Percentiles rank a stretch among this genome's conserved stretches.
Evolutionary conservation across 2,113 vertebrate genomes (phyloP).

Genomic region (Heloderma charlesbogerti): DNA sequence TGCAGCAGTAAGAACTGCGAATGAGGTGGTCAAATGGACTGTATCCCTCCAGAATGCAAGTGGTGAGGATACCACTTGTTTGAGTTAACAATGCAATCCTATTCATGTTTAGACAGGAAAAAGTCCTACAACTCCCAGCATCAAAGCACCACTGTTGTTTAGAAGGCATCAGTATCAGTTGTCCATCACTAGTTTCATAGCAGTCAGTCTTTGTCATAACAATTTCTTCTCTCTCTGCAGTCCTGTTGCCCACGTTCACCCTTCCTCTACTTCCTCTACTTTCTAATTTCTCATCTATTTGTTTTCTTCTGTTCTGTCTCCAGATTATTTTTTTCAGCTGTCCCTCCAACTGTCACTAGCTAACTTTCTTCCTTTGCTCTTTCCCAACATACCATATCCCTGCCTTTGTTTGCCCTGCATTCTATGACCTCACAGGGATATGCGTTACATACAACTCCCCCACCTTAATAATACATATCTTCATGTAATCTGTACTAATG

Average conservation of each 20-base stretch:
- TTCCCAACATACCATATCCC: neutral
- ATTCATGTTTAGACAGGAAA: too few species aligned
- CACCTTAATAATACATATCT: neutral
- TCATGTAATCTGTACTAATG: neutral
- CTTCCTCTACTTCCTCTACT: too few species aligned
- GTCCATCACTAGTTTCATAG: neutral
- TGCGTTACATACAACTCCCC: neutral
- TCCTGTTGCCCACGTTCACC: neutral
- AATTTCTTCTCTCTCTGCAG: neutral
- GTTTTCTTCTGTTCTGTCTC: neutral
- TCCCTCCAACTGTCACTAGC: neutral
- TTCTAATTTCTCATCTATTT: neutral
- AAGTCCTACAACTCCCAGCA: too few species aligned
- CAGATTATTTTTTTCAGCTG: neutral
- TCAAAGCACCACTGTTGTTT: neutral
- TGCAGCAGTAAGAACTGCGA: neutral
- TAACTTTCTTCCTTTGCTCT: neutral
- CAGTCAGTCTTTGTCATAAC: neutral
- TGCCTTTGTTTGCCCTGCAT: neutral
- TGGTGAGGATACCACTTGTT: neutral
- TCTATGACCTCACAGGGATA: neutral
- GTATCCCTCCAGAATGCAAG: neutral
- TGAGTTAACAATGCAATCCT: neutral
- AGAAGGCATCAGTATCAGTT: neutral
- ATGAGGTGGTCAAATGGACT: neutral